Percentiles rank a stretch among this genome's conserved stretches.
phyloP scores from a whole-genome alignment of 2,797 vertebrate species.

The Microctenopoma lineatum region DNA sequence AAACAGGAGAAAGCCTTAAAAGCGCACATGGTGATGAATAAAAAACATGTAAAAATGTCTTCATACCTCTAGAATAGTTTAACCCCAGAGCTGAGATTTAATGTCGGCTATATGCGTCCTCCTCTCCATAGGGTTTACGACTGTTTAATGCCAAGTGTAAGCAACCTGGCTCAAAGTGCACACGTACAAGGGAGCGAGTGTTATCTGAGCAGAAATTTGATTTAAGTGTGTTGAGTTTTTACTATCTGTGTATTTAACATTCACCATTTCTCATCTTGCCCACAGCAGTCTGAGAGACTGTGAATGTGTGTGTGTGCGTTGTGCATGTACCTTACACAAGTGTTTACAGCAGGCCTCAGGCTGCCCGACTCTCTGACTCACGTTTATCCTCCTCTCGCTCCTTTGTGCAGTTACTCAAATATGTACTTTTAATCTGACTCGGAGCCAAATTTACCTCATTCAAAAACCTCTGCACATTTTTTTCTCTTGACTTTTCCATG shows the following conservation, averaged over 20 bases:
- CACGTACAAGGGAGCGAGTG: neutral
- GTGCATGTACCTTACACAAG: constrained; percentile 17
- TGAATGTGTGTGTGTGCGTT: constrained; percentile 14
- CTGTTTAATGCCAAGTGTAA: constrained; percentile 11
- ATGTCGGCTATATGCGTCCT: neutral
- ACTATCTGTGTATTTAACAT: constrained; percentile 19
- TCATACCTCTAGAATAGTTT: neutral
- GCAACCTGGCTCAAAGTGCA: constrained; percentile 15
- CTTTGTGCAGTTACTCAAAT: constrained; percentile 25
- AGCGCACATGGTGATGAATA: constrained; percentile 1
- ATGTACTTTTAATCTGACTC: constrained; percentile 28
- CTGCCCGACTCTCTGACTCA: constrained; percentile 41
- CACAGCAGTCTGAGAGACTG: neutral
- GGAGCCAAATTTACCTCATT: constrained; percentile 27
- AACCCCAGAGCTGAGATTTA: constrained; percentile 7
- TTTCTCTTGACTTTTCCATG: neutral
- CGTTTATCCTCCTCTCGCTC: constrained; percentile 1
- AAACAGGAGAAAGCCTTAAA: neutral
- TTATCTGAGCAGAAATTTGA: constrained; percentile 13
- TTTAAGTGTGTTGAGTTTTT: constrained; percentile 29
- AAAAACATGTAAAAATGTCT: neutral
- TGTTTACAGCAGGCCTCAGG: constrained; percentile 42
- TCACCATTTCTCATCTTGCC: neutral
- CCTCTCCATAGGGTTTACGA: neutral
- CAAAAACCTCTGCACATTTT: constrained; percentile 6